Conservation (phyloP, 2,113 vertebrate genomes). For the Cyrtonyx montezumae region DNA sequence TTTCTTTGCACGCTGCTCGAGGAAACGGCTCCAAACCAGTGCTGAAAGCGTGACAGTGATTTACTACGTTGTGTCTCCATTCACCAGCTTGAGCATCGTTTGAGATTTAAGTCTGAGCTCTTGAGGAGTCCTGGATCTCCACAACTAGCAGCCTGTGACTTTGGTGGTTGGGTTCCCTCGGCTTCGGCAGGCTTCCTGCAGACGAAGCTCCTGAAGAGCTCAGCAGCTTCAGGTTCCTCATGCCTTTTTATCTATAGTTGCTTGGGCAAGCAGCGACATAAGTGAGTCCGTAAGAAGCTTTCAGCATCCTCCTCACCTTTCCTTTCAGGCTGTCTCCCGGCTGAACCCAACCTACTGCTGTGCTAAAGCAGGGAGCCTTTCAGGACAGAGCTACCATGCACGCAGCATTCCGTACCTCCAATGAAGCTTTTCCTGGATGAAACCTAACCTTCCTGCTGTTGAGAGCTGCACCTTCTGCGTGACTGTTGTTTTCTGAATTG, state of each 20-base stretch:
- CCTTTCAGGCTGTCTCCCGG: neutral
- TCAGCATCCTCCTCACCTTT: neutral
- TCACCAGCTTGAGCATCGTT: neutral
- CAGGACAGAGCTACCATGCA: neutral
- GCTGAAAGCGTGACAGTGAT: accelerated
- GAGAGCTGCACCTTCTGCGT: neutral
- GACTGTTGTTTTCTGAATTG: neutral
- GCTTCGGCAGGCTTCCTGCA: neutral
- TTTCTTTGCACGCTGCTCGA: neutral
- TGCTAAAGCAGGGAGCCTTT: neutral
- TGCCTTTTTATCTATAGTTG: neutral
- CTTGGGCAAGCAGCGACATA: neutral
- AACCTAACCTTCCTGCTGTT: neutral
- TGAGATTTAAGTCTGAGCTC: neutral
- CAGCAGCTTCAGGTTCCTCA: neutral
- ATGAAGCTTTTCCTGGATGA: neutral
- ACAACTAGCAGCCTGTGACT: accelerated
- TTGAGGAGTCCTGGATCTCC: neutral
- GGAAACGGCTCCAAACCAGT: neutral
- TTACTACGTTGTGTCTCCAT: neutral
- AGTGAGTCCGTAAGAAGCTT: neutral
- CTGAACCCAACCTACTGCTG: neutral
- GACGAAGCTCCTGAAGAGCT: neutral
- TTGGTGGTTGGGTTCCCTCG: neutral
- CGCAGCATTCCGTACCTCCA: neutral